phyloP scores from a whole-genome alignment of 2,113 vertebrate genomes.

The Mandrillus leucophaeus region DNA sequence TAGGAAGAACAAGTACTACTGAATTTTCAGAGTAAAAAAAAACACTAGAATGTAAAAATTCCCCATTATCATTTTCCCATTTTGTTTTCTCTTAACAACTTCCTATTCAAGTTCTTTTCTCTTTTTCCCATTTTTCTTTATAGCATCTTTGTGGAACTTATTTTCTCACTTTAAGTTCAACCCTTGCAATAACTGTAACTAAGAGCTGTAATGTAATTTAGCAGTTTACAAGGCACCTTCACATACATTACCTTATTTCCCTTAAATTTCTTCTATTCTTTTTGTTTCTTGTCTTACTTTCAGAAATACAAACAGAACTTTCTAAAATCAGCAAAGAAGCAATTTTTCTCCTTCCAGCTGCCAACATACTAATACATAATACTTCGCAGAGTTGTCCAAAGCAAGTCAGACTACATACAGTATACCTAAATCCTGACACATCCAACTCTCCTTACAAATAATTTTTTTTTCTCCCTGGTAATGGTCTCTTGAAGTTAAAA shows the following conservation, averaged over 20 bases:
- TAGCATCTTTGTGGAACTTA: background rate
- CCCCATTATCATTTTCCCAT: background rate
- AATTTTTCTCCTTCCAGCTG: background rate
- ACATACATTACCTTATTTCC: background rate
- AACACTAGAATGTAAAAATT: background rate
- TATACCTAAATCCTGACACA: background rate
- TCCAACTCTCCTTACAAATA: background rate
- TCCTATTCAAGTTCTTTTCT: background rate
- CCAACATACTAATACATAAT: background rate
- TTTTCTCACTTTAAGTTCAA: background rate
- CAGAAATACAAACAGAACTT: constrained; percentile 20
- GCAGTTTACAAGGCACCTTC: background rate
- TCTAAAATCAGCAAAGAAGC: constrained; percentile 31
- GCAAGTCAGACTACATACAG: background rate
- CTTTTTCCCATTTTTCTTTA: background rate
- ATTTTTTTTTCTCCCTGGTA: background rate
- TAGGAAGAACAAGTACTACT: background rate
- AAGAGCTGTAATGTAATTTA: background rate
- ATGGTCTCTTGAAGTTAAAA: background rate
- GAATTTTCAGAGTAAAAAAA: background rate
- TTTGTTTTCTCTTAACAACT: background rate
- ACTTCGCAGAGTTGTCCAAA: background rate
- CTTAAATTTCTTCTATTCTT: background rate
- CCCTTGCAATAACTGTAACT: background rate
- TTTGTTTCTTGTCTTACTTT: background rate